phyloP scores from a whole-genome alignment of 53 echinoderm and acorn worm species.

The Temnopleurus reevesii region DNA sequence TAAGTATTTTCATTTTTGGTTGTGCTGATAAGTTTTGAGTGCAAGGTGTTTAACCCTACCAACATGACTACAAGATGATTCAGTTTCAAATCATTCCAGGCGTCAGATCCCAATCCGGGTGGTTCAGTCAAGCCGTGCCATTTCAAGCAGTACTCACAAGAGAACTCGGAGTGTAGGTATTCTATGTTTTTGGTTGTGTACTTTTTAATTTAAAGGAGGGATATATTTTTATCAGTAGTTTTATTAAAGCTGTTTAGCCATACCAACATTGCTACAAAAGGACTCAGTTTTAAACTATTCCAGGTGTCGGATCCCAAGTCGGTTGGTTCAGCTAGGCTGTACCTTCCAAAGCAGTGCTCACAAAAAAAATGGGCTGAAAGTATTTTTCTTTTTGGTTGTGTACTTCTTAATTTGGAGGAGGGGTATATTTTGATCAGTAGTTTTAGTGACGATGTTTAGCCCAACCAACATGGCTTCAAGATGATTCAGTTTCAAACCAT shows the following conservation, averaged over 20 bases:
- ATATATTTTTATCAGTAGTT: too few relatives aligned
- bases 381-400: too few relatives aligned
- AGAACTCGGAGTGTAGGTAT: slow-evolving; percentile 63
- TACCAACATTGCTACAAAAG: slow-evolving; percentile 59
- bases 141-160: slow-evolving; percentile 70
- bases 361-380: slow-evolving; percentile 53
- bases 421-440: too few relatives aligned
- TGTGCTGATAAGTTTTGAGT: too few relatives aligned
- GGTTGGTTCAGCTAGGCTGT: slow-evolving; percentile 41
- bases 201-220: too few relatives aligned
- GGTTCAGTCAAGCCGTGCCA: slow-evolving; percentile 47
- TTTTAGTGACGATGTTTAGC: too few relatives aligned
- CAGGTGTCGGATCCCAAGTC: slow-evolving; percentile 55
- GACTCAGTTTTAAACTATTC: slow-evolving; percentile 70
- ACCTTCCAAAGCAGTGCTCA: slow-evolving; percentile 64
- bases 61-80: slow-evolving; percentile 66
- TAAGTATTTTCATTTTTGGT: slow-evolving; percentile 58
- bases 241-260: too few relatives aligned
- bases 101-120: slow-evolving; percentile 59
- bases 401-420: too few relatives aligned
- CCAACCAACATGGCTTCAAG: slow-evolving; percentile 58
- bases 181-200: too few relatives aligned
- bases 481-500: too few relatives aligned
- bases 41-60: slow-evolving; percentile 63
- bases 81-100: slow-evolving; percentile 80